phyloP scores from a whole-genome alignment of 2,888 invertebrate species.

The Dicyrtoma fusca region DNA sequence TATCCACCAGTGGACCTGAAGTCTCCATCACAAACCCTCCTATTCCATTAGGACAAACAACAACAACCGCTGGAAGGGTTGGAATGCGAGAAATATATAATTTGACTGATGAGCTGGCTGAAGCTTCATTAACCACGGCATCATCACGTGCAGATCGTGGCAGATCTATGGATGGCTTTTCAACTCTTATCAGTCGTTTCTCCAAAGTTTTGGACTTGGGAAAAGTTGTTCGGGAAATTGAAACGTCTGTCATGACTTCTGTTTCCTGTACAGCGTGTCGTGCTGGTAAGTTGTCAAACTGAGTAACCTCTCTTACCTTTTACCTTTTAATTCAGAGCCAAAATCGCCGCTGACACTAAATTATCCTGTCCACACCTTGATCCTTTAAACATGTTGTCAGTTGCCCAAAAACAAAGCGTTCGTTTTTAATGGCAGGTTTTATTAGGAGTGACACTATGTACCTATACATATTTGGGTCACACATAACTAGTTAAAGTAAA shows the following conservation, averaged over 20 bases:
- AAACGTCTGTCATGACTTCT: constrained; percentile 72
- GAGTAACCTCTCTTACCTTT: too few relatives aligned
- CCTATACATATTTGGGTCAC: too few relatives aligned
- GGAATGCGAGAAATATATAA: constrained; percentile 42
- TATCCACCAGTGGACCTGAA: constrained; percentile 14
- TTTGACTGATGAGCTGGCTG: constrained; percentile 48
- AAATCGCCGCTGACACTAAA: too few relatives aligned
- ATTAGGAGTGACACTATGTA: too few relatives aligned
- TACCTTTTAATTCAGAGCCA: neutral
- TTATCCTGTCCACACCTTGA: too few relatives aligned
- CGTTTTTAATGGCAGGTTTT: too few relatives aligned
- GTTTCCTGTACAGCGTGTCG: constrained; percentile 85
- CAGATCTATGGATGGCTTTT: constrained; percentile 48
- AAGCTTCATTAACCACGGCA: constrained; percentile 44
- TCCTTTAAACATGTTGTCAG: too few relatives aligned
- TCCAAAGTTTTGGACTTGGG: constrained; percentile 72
- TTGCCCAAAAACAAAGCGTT: too few relatives aligned
- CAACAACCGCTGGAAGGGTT: constrained; percentile 5
- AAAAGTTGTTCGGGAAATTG: constrained; percentile 83
- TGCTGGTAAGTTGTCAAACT: constrained; percentile 53
- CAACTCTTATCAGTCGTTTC: constrained; percentile 51
- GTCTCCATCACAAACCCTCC: too few relatives aligned
- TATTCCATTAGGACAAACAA: too few relatives aligned
- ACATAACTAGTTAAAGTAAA: too few relatives aligned
- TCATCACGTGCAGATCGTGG: constrained; percentile 43